Evolutionary conservation across 2,797 vertebrate species (phyloP).

Genomic region (Malurus splendens): DNA sequence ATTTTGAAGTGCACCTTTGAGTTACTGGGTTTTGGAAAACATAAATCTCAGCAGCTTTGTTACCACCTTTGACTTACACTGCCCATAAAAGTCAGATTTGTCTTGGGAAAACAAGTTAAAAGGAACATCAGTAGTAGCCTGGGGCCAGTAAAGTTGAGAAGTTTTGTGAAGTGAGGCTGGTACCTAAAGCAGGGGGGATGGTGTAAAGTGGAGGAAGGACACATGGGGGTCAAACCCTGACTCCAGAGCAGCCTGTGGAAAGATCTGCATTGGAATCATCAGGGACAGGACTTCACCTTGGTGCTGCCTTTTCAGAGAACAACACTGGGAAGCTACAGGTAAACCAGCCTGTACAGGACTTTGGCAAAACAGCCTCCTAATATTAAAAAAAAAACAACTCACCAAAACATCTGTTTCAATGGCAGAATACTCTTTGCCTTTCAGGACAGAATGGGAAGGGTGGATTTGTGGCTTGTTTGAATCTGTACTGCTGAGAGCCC

Average conservation of each 20-base stretch:
- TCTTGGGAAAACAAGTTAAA: not conserved
- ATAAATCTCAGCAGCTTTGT: not conserved
- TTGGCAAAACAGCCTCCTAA: rapidly evolving
- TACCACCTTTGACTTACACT: not conserved
- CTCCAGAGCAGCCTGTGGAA: not conserved
- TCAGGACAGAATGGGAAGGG: not conserved
- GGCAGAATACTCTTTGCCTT: not conserved
- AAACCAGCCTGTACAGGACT: not conserved
- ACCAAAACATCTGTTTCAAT: not conserved
- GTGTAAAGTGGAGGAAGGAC: not conserved
- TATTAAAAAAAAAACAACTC: not conserved
- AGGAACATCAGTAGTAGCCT: not conserved
- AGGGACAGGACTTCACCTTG: not conserved
- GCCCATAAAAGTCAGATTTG: not conserved
- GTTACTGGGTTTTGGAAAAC: not conserved
- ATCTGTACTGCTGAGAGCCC: not conserved
- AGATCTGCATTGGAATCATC: rapidly evolving
- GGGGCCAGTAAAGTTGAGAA: not conserved
- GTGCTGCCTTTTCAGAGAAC: rapidly evolving
- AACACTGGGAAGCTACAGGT: not conserved
- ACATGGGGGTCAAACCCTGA: not conserved
- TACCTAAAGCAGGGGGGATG: not conserved
- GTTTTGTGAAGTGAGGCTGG: not conserved
- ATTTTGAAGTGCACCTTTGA: not conserved
- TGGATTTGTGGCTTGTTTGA: not conserved